A percentile compares a stretch with the other conserved stretches of the same genome.
These are phyloP conservation scores for Pararge aegeria DNA, from an alignment of 1,140 invertebrate genomes.

Conservation along the genomic window DNA sequence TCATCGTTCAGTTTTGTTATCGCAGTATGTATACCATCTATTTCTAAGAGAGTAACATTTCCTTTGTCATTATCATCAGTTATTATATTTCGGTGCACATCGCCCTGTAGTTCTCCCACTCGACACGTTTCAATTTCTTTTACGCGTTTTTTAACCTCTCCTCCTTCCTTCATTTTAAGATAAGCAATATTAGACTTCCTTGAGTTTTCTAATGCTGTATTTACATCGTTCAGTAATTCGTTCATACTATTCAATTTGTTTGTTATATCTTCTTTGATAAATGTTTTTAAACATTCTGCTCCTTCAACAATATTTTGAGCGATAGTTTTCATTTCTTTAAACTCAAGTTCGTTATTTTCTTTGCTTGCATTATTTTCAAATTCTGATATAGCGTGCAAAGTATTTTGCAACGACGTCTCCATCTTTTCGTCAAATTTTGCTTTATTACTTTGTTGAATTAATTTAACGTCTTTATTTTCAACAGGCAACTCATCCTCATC, in stretches of 20 bases:
- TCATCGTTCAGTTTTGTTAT: conserved; percentile 59
- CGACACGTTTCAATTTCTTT: conserved; percentile 8
- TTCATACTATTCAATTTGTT: conserved; percentile 76
- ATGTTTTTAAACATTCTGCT: conserved; percentile 64
- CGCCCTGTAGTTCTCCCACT: neutral
- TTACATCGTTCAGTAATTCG: conserved; percentile 72
- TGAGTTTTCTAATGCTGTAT: conserved; percentile 70
- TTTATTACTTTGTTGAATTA: conserved; percentile 11
- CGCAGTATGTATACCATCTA: conserved; percentile 58
- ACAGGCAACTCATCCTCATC: neutral
- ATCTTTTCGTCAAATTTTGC: conserved; percentile 46
- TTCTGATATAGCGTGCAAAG: conserved; percentile 53
- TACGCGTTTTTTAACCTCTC: conserved; percentile 32
- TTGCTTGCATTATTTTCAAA: conserved; percentile 43
- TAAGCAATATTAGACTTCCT: conserved; percentile 67
- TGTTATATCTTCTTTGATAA: conserved; percentile 71
- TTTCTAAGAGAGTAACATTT: conserved; percentile 45
- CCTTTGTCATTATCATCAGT: conserved; percentile 24
- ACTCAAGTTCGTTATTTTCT: conserved; percentile 61
- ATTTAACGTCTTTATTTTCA: neutral
- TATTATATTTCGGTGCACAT: conserved; percentile 21
- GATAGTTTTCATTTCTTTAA: conserved; percentile 65
- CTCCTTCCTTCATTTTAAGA: conserved; percentile 52
- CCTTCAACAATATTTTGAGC: conserved; percentile 64
- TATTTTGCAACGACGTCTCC: conserved; percentile 54